A percentile compares a stretch with the other conserved stretches of the same genome.
phyloP scores from a whole-genome alignment of 2,113 vertebrate species.

The Paracanthobrama guichenoti region DNA sequence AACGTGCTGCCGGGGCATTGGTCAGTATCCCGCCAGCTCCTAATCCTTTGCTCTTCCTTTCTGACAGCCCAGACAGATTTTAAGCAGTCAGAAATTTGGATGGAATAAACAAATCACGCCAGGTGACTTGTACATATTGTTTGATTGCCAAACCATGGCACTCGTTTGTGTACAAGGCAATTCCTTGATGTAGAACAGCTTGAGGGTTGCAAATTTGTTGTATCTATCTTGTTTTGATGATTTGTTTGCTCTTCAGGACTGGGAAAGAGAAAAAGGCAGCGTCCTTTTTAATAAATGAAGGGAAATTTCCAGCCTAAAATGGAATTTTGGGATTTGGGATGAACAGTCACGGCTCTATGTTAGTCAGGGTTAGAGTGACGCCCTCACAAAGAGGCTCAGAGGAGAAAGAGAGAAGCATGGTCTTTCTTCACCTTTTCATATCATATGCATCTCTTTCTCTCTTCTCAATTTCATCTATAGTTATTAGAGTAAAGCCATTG shows the following conservation, averaged over 20 bases:
- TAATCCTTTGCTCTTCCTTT: constrained; percentile 10
- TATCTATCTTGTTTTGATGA: neutral
- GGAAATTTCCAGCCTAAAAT: neutral
- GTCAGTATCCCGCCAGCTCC: neutral
- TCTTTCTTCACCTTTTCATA: constrained; percentile 30
- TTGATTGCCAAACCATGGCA: neutral
- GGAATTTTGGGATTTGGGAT: constrained; percentile 14
- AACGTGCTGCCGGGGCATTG: constrained; percentile 12
- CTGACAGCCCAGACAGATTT: neutral
- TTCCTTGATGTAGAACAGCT: neutral
- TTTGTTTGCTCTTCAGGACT: neutral
- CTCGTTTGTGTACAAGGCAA: neutral
- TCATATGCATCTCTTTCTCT: neutral
- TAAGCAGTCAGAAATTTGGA: neutral
- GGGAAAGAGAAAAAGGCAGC: neutral
- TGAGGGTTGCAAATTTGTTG: neutral
- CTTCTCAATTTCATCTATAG: constrained; percentile 10
- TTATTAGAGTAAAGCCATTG: constrained; percentile 18
- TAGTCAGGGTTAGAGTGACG: constrained; percentile 13
- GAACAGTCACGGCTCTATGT: neutral
- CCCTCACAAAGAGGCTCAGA: neutral
- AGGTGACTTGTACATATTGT: constrained; percentile 7
- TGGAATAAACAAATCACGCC: neutral
- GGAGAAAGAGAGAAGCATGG: neutral
- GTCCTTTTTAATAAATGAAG: constrained; percentile 2